Evolutionary conservation across 2,113 vertebrate genomes (phyloP).

Genomic region (Cichladusa arquata): DNA sequence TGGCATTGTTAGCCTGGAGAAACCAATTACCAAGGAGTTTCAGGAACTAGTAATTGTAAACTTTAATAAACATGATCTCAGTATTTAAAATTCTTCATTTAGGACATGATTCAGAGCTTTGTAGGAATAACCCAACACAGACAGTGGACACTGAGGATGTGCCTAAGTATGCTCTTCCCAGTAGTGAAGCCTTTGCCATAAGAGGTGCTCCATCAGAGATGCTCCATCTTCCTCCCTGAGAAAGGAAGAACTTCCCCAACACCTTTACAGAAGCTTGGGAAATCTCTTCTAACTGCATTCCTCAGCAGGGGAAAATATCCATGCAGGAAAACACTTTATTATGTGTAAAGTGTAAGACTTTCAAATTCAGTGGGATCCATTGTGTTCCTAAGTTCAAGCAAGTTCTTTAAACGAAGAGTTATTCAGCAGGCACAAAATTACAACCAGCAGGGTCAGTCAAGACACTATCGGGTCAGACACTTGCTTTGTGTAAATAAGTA

Average conservation of each 20-base stretch:
- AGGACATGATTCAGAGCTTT: background rate
- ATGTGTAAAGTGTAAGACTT: rapidly evolving
- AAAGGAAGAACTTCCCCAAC: background rate
- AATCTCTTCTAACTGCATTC: background rate
- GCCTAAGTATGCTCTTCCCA: background rate
- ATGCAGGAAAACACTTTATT: background rate
- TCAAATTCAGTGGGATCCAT: background rate
- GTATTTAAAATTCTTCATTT: background rate
- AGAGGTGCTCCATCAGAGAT: background rate
- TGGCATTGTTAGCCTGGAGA: background rate
- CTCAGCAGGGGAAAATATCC: background rate
- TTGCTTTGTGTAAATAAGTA: background rate
- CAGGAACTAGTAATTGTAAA: background rate
- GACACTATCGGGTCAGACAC: background rate
- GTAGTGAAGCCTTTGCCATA: background rate
- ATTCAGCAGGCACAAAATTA: background rate
- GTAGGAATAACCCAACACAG: background rate
- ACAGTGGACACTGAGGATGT: background rate
- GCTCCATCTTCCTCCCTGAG: background rate
- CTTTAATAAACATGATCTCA: background rate
- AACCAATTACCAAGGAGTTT: background rate
- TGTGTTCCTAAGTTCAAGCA: background rate
- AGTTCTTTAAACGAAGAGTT: background rate
- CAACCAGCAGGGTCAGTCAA: background rate
- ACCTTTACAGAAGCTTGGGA: background rate